A percentile compares a stretch with the other conserved stretches of the same genome.
Evolutionary conservation across 1,140 invertebrate species (phyloP).

Genomic region (Drosophila lowei): DNA sequence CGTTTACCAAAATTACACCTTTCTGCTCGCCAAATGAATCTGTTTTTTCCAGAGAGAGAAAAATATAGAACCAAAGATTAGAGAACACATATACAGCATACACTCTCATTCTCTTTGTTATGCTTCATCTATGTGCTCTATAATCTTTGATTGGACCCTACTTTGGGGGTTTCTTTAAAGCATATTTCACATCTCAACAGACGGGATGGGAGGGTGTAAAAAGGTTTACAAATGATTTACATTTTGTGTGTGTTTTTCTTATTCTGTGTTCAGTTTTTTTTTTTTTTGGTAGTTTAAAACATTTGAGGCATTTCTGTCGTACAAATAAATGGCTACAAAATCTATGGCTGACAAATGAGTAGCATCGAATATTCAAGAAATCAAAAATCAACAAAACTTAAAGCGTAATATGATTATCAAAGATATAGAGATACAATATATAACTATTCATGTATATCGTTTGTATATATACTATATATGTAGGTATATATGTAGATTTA

Average conservation of each 20-base stretch:
- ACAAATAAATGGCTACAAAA: slow-evolving; percentile 61
- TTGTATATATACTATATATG: slow-evolving; percentile 24
- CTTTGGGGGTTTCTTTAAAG: too few relatives aligned
- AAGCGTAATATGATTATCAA: slow-evolving; percentile 54
- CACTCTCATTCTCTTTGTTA: too few relatives aligned
- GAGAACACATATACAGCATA: too few relatives aligned
- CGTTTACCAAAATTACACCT: slow-evolving; percentile 33
- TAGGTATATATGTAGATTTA: slow-evolving; percentile 26
- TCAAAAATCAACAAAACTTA: slow-evolving; percentile 59
- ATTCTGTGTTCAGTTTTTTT: slow-evolving; percentile 1
- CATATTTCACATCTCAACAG: slow-evolving; percentile 1
- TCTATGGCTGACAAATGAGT: slow-evolving; percentile 61
- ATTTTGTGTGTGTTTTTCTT: slow-evolving; percentile 31
- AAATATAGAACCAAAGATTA: too few relatives aligned
- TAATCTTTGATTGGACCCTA: too few relatives aligned
- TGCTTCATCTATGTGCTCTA: too few relatives aligned
- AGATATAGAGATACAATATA: slow-evolving; percentile 12
- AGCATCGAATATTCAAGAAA: slow-evolving; percentile 29
- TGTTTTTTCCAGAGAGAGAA: too few relatives aligned
- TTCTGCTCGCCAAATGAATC: too few relatives aligned
- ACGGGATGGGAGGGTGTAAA: slow-evolving; percentile 12
- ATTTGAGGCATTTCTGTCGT: slow-evolving; percentile 72
- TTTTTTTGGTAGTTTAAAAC: slow-evolving; percentile 77
- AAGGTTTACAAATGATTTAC: slow-evolving; percentile 60
- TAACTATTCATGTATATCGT: slow-evolving; percentile 27